Percentiles rank a stretch among this genome's conserved stretches.
phyloP scores from a whole-genome alignment of 2,113 vertebrate species.

The Sphyrna mokarran region DNA sequence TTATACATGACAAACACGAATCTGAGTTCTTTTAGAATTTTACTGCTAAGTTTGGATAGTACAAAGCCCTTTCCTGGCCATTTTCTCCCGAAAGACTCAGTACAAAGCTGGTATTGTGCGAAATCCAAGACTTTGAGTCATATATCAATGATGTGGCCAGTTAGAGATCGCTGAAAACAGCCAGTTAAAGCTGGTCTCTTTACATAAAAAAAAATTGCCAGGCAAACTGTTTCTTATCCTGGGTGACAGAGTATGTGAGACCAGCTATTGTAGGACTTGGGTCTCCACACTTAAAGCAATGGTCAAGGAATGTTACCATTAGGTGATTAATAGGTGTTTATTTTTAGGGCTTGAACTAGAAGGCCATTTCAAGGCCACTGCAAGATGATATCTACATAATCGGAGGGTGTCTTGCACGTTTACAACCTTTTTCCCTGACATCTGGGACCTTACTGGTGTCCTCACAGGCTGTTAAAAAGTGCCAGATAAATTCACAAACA shows the following conservation, averaged over 20 bases:
- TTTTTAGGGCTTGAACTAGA: slow-evolving; percentile 67
- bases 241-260: slow-evolving; percentile 55
- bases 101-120: slow-evolving; percentile 16
- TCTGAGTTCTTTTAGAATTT: slow-evolving; percentile 1
- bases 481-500: slow-evolving; percentile 47
- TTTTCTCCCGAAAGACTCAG: neutral
- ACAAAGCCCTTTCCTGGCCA: neutral
- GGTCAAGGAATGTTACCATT: slow-evolving; percentile 57
- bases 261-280: slow-evolving; percentile 51
- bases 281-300: slow-evolving; percentile 51
- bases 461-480: slow-evolving; percentile 47
- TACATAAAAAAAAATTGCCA: slow-evolving; percentile 38
- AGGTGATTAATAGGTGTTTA: slow-evolving; percentile 73
- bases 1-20: slow-evolving; percentile 11
- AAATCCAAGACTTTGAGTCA: slow-evolving; percentile 17
- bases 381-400: slow-evolving; percentile 61
- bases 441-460: slow-evolving; percentile 48
- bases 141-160: slow-evolving; percentile 24
- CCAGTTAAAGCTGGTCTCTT: slow-evolving; percentile 19
- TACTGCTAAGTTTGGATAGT: slow-evolving; percentile 7
- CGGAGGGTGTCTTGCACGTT: slow-evolving; percentile 52
- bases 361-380: slow-evolving; percentile 56
- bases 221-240: slow-evolving; percentile 54
- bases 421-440: slow-evolving; percentile 46
- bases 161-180: slow-evolving; percentile 31